These are phyloP conservation scores for Danio aesculapii DNA, from an alignment of 2,797 vertebrate species.

Conservation along the genomic window DNA sequence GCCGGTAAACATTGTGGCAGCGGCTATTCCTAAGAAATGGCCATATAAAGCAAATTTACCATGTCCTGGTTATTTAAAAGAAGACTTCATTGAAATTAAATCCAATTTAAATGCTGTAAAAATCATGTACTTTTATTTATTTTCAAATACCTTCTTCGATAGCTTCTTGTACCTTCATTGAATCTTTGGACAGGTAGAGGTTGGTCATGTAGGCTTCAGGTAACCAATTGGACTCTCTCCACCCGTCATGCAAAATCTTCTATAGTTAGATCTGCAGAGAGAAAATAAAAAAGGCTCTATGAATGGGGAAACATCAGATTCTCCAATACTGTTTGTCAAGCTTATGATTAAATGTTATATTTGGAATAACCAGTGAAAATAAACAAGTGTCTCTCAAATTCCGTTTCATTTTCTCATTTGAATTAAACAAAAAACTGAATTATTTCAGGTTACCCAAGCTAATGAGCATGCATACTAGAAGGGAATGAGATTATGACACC, in stretches of 20 bases:
- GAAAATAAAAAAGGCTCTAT: neutral
- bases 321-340: no score
- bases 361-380: no score
- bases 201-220: constrained; percentile 94
- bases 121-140: neutral
- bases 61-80: neutral
- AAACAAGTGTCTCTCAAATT: no score
- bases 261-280: constrained; percentile 84
- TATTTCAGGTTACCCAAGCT: no score
- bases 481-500: no score
- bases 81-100: neutral
- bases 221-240: constrained; percentile 91
- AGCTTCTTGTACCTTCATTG: constrained; percentile 90
- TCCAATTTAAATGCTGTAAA: neutral
- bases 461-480: no score
- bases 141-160: constrained; percentile 85
- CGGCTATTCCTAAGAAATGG: constrained; percentile 84
- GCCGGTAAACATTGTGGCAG: constrained; percentile 88
- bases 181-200: constrained; percentile 90
- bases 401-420: no score
- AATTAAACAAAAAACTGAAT: no score
- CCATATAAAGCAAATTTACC: neutral
- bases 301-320: no score
- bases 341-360: no score
- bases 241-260: constrained; percentile 97